phyloP scores from a whole-genome alignment of 1,140 invertebrate genomes.

The Augochlora pura region DNA sequence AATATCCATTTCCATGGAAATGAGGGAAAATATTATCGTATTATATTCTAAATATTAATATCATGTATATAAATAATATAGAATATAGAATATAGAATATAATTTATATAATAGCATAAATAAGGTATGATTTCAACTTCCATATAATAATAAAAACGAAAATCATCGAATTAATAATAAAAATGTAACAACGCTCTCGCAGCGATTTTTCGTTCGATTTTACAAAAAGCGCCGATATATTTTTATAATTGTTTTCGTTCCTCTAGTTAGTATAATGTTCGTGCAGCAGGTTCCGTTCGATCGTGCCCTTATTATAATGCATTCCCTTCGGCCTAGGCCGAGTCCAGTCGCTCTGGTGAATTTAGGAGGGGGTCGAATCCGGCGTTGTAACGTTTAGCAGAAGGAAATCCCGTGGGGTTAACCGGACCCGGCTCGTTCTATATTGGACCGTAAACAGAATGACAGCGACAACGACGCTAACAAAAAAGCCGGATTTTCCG shows the following conservation, averaged over 20 bases:
- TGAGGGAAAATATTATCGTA: too few species aligned
- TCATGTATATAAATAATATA: too few species aligned
- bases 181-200: too few species aligned
- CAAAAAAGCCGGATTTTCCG: slow-evolving; percentile 38
- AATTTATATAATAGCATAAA: too few species aligned
- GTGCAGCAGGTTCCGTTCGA: slow-evolving; percentile 40
- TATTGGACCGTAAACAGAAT: slow-evolving; percentile 57
- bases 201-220: too few species aligned
- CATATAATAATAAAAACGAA: too few species aligned
- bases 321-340: slow-evolving; percentile 54
- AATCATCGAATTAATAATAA: too few species aligned
- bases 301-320: slow-evolving; percentile 61
- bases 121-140: too few species aligned
- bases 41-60: too few species aligned
- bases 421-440: slow-evolving; percentile 39
- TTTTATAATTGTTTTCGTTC: background rate
- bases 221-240: background rate
- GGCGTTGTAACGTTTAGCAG: slow-evolving; percentile 61
- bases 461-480: slow-evolving; percentile 42
- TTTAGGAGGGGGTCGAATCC: slow-evolving; percentile 49
- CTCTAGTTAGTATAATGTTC: slow-evolving; percentile 21
- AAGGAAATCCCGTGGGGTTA: slow-evolving; percentile 59
- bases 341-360: slow-evolving; percentile 44
- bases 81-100: too few species aligned
- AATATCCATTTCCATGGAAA: too few species aligned